These are phyloP conservation scores for Ptiloglossa arizonensis DNA, from an alignment of 1,140 invertebrate species.

Conservation along the genomic window DNA sequence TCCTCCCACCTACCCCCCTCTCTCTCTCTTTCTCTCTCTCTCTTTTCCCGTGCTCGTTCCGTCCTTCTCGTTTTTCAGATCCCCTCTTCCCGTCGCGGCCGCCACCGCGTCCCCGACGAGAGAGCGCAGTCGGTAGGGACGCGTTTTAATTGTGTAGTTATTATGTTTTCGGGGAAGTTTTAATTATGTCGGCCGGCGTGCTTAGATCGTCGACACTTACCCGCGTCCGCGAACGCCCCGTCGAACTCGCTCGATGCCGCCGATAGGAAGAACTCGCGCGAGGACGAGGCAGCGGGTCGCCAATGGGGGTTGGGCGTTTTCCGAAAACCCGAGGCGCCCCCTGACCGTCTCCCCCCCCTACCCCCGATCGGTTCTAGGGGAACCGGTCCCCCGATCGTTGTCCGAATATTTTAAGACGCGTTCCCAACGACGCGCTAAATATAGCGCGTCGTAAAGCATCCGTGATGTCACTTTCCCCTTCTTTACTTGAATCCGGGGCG, in stretches of 20 bases:
- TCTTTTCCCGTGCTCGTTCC: not conserved
- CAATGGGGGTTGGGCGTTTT: not conserved
- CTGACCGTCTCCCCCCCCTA: too few species aligned
- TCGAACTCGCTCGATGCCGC: not conserved
- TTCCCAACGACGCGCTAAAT: not conserved
- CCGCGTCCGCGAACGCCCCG: not conserved
- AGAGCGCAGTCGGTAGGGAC: slow-evolving; percentile 31
- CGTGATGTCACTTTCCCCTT: not conserved
- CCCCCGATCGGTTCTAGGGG: too few species aligned
- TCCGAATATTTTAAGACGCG: not conserved
- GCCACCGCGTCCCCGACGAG: slow-evolving; percentile 9
- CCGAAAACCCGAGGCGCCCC: too few species aligned
- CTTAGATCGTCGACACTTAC: slow-evolving; percentile 40
- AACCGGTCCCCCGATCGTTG: not conserved
- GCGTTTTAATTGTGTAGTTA: slow-evolving; percentile 53
- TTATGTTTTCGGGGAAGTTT: slow-evolving; percentile 55
- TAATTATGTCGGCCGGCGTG: slow-evolving; percentile 46
- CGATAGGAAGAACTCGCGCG: not conserved
- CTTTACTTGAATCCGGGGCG: too few species aligned
- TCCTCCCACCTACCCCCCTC: slow-evolving; percentile 29
- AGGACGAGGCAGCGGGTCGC: too few species aligned
- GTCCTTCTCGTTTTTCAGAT: slow-evolving; percentile 7
- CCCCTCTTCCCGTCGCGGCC: not conserved
- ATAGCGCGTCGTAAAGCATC: not conserved
- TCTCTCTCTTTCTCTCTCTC: slow-evolving; percentile 43